phyloP scores from a whole-genome alignment of 2,113 vertebrate genomes.

The Aegotheles bennettii region DNA sequence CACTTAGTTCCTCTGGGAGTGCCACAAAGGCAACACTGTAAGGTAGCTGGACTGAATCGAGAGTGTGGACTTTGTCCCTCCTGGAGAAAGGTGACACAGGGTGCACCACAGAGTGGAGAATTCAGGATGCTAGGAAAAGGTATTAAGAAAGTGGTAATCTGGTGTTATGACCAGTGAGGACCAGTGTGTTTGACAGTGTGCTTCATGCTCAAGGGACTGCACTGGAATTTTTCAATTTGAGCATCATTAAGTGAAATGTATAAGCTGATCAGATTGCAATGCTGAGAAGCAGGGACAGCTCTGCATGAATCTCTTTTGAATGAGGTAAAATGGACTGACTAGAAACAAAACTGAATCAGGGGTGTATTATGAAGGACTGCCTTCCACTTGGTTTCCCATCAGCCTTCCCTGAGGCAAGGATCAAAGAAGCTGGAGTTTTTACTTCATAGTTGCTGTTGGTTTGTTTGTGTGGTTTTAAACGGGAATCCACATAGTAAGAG shows the following conservation, averaged over 20 bases:
- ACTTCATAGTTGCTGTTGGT: neutral
- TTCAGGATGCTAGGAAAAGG: neutral
- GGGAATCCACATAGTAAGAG: neutral
- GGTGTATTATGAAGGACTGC: neutral
- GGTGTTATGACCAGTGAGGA: accelerated
- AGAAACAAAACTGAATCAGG: neutral
- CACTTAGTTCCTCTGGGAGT: neutral
- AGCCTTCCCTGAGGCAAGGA: neutral
- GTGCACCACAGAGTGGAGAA: neutral
- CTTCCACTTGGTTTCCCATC: neutral
- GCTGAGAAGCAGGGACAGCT: neutral
- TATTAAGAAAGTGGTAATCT: neutral
- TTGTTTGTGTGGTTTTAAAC: neutral
- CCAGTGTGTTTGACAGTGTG: accelerated
- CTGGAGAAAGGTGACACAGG: accelerated
- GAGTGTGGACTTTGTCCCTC: neutral
- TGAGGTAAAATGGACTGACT: neutral
- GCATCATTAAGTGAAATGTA: neutral
- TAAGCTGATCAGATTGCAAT: neutral
- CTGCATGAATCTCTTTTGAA: neutral
- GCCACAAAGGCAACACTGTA: neutral
- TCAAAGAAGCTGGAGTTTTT: neutral
- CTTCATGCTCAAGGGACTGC: neutral
- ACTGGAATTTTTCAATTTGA: neutral
- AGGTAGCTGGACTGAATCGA: neutral